Evolutionary conservation across 2,797 vertebrate species (phyloP), one percentile per base, ranked within the genome.

Genomic region (Falco biarmicus): DNA sequence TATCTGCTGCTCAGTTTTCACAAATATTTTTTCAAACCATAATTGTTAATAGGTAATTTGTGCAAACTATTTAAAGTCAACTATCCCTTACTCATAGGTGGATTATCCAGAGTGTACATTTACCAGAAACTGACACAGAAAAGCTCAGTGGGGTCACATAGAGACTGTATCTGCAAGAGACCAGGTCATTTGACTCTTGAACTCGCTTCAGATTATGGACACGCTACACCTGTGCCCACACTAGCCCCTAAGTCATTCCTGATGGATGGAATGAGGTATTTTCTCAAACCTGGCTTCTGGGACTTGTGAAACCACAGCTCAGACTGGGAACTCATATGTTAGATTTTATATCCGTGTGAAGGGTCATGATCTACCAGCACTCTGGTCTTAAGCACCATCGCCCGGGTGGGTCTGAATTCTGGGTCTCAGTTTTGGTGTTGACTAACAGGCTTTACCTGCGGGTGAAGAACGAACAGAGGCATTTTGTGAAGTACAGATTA

Each of bases 61-160:
- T 10, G 28, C 19, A 65, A 91, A 45, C 11, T 64, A 16, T 39
- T 68, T 60, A 31, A 60, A 68, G 37, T 48, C 73, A 85, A 15
- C 13, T 48, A 37, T 53, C 41, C 26, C 3, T 56, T 57, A 64
- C 54, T 75, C 28, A 39, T 1, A 16, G n/a, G 24, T 54, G 37
- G 57, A 71, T 77, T 80, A 83, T 16, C 26, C 22, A 43, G 71
- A 57, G 21, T 3, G 34, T 18, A 19, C 31, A 26, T 5, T 56
- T 87, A 76, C 39, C 20, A 80, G 43, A 69, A 76, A 14, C 12
- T 20, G 31, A 41, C 1, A 21, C 24, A 15, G 50, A 74, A 53
- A 43, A 5, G 37, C 6, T 34, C 24, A 29, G 1, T 1, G 7
- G 26, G n/a, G 26, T 34, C 25, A 68, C 17, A 5, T 0, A 26